Evolutionary conservation across 2,888 invertebrate genomes (phyloP), one percentile per base, ranked within the genome.

Genomic region (Phlogophora meticulosa): DNA sequence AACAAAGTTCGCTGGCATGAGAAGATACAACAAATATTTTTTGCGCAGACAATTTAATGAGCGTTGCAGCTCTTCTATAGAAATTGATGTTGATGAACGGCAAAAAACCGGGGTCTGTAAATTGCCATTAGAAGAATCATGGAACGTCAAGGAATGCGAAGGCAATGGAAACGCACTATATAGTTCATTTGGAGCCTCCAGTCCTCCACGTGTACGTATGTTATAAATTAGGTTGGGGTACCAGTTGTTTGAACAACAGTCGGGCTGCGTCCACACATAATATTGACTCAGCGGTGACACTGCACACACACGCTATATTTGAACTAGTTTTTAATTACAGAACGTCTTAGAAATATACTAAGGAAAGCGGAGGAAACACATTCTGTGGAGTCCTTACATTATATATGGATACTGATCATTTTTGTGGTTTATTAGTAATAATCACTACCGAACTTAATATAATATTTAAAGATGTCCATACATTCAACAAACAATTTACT

Each of bases 161-260:
- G 34, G 51, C 45, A 75, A 48, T 76, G 76, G 71, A 68, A 63
- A 80, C 63, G 53, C 69, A 56, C 76, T 48, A 53, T 57, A 55
- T 63, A 51, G 51, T 72, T 64, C 24, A 71, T 75, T 71, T 52
- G 45, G 64, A 58, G 46, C 45, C 64, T 72, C 87, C 88, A 88
- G 56, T 43, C 45, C 64, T 72, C 87, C 88, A 88, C 88, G 85
- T 87, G 90, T 87, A 82, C 76, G 82, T 86, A 81, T 87, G 46
- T 62, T 72, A 84, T 91, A 92, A 93, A 93, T 92, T 93, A 92
- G 92, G 90, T 87, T 89, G 90, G 88, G 84, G 86, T 86, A 85
- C 84, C 80, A 80, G 68, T 82, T 93, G 91, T 93, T 93, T 91
- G 88, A 83, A 89, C 90, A 90, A 89, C 88, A 89, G 87, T 83